A percentile compares a stretch with the other conserved stretches of the same genome.
Conservation (phyloP, 2,888 invertebrate genomes). For the Microdon myrmicae region DNA sequence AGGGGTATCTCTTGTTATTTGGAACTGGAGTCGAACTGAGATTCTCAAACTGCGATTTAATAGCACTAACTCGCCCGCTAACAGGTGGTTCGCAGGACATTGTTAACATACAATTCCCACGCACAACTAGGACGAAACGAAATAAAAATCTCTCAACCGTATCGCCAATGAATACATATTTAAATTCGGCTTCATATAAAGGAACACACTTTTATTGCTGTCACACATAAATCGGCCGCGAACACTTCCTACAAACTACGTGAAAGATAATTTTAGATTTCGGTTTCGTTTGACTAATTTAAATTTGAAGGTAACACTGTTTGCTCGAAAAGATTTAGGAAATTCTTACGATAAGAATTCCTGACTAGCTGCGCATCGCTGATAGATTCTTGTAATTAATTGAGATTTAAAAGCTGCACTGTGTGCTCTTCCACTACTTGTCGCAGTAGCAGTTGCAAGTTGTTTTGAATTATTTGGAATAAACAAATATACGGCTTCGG, state of each 20-base stretch:
- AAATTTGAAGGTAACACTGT: constrained; percentile 20
- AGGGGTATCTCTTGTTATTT: constrained; percentile 28
- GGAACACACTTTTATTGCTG: no score
- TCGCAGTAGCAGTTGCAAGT: no score
- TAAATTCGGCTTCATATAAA: constrained; percentile 19
- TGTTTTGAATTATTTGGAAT: no score
- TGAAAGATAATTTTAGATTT: constrained; percentile 35
- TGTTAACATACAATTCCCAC: constrained; percentile 11
- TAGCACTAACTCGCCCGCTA: constrained; percentile 70
- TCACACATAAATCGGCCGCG: constrained; percentile 10
- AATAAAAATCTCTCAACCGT: constrained; percentile 38
- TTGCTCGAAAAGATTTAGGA: no score
- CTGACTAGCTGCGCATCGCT: no score
- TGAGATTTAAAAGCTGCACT: no score
- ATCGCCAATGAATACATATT: constrained; percentile 35
- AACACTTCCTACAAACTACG: constrained; percentile 7
- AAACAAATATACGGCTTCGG: no score
- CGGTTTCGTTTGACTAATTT: constrained; percentile 11
- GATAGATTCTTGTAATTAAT: no score
- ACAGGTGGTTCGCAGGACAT: constrained; percentile 56
- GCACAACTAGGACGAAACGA: constrained; percentile 23
- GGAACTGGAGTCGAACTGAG: constrained; percentile 59
- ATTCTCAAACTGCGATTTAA: constrained; percentile 74
- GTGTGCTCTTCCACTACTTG: no score
- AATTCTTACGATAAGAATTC: no score